Conservation (phyloP, 2,888 invertebrate species). For the Trichopoda pennipes region DNA sequence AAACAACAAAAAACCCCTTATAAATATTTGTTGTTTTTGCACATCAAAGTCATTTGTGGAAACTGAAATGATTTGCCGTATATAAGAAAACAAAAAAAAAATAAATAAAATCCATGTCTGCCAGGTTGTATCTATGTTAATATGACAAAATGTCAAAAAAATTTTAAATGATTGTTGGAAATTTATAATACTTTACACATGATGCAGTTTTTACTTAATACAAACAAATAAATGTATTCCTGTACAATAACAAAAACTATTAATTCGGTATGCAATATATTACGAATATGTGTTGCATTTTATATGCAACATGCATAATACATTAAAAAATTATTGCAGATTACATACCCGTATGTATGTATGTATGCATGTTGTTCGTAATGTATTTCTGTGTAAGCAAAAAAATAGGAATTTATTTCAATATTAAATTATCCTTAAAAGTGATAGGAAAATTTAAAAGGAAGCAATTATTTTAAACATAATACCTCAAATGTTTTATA, state of each 20-base stretch:
- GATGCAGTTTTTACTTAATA: slow-evolving; percentile 14
- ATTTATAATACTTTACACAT: slow-evolving; percentile 37
- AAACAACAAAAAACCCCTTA: slow-evolving; percentile 22
- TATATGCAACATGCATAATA: background rate
- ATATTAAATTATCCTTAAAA: slow-evolving; percentile 56
- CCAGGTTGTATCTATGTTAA: slow-evolving; percentile 15
- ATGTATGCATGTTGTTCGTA: background rate
- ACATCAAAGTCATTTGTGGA: slow-evolving; percentile 40
- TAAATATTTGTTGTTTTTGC: slow-evolving; percentile 10
- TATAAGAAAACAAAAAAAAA: too few species aligned
- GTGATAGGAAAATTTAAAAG: slow-evolving; percentile 7
- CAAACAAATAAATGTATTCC: background rate
- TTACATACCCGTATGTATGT: background rate
- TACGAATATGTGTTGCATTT: slow-evolving; percentile 3
- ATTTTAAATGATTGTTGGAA: slow-evolving; percentile 44
- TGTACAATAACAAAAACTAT: slow-evolving; percentile 4
- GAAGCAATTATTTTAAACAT: slow-evolving; percentile 20
- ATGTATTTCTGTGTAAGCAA: background rate
- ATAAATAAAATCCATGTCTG: slow-evolving; percentile 2
- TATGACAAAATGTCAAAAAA: slow-evolving; percentile 62
- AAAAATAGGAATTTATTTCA: slow-evolving; percentile 31
- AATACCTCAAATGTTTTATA: background rate
- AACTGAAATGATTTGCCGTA: slow-evolving; percentile 3
- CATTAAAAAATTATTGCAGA: background rate
- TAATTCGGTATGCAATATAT: slow-evolving; percentile 25